Evolutionary conservation across 2,797 vertebrate genomes (phyloP).

Genomic region (Neosilurus mollespiculum): DNA sequence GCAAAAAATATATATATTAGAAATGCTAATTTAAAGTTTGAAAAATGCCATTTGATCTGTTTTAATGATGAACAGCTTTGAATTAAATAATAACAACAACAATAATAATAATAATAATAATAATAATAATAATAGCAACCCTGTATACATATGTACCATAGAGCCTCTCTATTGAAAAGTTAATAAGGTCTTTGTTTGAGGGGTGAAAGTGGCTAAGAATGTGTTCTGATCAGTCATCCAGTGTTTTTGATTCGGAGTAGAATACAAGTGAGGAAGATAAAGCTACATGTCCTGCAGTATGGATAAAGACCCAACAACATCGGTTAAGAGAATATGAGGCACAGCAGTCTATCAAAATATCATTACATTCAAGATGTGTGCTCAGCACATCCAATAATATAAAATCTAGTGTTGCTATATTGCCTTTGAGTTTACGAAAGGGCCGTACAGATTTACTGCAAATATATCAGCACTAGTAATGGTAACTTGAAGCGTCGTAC

Average conservation of each 20-base stretch:
- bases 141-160: constrained; percentile 44
- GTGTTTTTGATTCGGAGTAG: constrained; percentile 43
- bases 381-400: constrained; percentile 20
- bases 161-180: constrained; percentile 30
- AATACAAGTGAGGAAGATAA: constrained; percentile 7
- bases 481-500: background rate
- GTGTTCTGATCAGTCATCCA: constrained; percentile 25
- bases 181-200: constrained; percentile 24
- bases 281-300: constrained; percentile 17
- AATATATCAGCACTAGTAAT: background rate
- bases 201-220: constrained; percentile 19
- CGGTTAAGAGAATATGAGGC: constrained; percentile 32
- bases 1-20: background rate
- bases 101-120: no score
- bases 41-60: constrained; percentile 55
- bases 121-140: constrained; percentile 23
- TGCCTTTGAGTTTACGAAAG: constrained; percentile 4
- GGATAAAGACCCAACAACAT: constrained; percentile 31
- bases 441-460: constrained; percentile 2
- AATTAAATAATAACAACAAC: constrained; percentile 48
- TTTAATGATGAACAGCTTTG: constrained; percentile 30
- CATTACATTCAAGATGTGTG: constrained; percentile 27
- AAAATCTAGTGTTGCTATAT: constrained; percentile 23
- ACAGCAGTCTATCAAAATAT: constrained; percentile 25
- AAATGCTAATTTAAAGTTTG: no score